A percentile compares a stretch with the other conserved stretches of the same genome.
phyloP scores from a whole-genome alignment of 2,797 vertebrate genomes.

The Liasis olivaceus region DNA sequence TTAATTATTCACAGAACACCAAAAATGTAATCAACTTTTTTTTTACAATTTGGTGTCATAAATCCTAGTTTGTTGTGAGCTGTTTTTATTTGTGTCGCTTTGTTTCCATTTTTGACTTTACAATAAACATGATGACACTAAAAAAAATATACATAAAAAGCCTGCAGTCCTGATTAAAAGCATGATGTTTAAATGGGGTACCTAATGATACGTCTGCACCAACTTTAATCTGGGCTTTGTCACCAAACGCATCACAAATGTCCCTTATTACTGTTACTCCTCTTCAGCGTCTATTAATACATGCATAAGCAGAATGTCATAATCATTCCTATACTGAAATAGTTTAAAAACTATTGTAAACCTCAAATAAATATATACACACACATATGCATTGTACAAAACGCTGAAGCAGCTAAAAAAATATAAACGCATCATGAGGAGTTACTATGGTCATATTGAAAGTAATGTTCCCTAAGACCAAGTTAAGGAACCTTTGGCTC shows the following conservation, averaged over 20 bases:
- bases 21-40: conserved; percentile 68
- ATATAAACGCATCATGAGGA: background rate
- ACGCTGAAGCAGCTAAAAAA: background rate
- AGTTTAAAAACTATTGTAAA: background rate
- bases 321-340: background rate
- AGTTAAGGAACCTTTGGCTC: background rate
- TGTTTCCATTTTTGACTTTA: conserved; percentile 82
- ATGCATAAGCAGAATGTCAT: background rate
- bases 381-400: background rate
- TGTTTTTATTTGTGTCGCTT: conserved; percentile 74
- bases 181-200: conserved; percentile 38
- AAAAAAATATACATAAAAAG: conserved; percentile 47
- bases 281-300: background rate
- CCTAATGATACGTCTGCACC: conserved; percentile 4
- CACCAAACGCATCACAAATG: background rate
- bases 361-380: background rate
- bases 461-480: too few species aligned
- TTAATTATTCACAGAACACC: conserved; percentile 66
- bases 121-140: conserved; percentile 87
- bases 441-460: background rate
- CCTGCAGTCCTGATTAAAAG: conserved; percentile 74
- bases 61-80: conserved; percentile 78
- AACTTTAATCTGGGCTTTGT: background rate
- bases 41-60: conserved; percentile 69
- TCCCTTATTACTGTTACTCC: background rate